A percentile compares a stretch with the other conserved stretches of the same genome.
phyloP scores from a whole-genome alignment of 2,113 vertebrate species.

The Oreocharis arfaki region DNA sequence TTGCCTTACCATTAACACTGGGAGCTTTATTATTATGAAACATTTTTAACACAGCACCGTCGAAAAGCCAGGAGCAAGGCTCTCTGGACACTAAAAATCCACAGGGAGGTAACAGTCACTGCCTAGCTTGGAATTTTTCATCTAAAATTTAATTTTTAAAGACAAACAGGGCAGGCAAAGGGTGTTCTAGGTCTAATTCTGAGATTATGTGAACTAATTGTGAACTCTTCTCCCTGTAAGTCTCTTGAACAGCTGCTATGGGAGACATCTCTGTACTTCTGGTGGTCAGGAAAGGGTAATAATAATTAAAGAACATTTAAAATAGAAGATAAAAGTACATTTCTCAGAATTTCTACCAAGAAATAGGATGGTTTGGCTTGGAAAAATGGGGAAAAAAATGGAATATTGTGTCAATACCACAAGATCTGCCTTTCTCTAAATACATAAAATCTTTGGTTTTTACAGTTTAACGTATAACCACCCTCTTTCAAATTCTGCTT shows the following conservation, averaged over 20 bases:
- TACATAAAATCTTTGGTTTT: background rate
- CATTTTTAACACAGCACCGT: background rate
- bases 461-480: background rate
- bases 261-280: background rate
- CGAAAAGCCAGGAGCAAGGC: background rate
- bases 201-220: background rate
- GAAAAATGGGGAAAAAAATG: background rate
- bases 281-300: background rate
- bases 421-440: constrained; percentile 8
- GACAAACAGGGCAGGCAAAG: background rate
- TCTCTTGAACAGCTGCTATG: background rate
- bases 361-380: background rate
- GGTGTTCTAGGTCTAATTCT: background rate
- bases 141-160: background rate
- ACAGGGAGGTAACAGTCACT: background rate
- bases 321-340: background rate
- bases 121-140: background rate
- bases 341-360: background rate
- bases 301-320: background rate
- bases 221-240: background rate
- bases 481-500: constrained; percentile 1
- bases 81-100: background rate
- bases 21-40: background rate
- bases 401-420: background rate
- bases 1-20: background rate